These are phyloP conservation scores for Diabrotica virgifera DNA, from an alignment of 1,140 invertebrate genomes.

Conservation along the genomic window DNA sequence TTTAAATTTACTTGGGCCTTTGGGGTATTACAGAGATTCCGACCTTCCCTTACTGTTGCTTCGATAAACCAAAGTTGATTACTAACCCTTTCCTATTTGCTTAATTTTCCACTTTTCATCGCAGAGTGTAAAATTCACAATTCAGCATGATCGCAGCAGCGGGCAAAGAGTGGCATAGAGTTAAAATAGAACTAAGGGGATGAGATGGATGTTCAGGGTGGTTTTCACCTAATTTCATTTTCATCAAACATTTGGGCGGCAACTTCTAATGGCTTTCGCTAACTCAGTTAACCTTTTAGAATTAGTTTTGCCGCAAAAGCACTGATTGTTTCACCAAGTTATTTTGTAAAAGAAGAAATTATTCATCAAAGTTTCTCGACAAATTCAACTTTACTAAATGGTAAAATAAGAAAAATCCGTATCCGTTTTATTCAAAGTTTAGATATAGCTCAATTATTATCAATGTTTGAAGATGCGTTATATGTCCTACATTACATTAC, in stretches of 20 bases:
- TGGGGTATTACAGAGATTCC: too few species aligned
- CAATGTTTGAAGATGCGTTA: too few species aligned
- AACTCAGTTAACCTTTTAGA: not conserved
- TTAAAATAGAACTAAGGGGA: not conserved
- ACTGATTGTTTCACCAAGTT: not conserved
- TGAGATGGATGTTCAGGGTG: not conserved
- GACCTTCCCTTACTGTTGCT: too few species aligned
- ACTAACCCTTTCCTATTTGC: too few species aligned
- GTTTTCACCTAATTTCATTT: constrained; percentile 3
- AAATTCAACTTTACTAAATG: too few species aligned
- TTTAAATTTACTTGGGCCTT: too few species aligned
- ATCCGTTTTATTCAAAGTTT: too few species aligned
- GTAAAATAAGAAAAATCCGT: too few species aligned
- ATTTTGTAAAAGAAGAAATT: not conserved
- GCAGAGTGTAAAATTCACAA: not conserved
- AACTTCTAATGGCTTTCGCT: constrained; percentile 2
- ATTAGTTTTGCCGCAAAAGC: constrained; percentile 1
- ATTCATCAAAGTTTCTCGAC: not conserved
- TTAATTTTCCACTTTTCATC: too few species aligned
- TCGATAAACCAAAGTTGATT: too few species aligned
- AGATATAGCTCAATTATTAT: too few species aligned
- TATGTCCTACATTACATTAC: too few species aligned
- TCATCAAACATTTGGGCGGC: constrained; percentile 1
- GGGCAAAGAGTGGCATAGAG: not conserved
- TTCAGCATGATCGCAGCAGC: not conserved